phyloP scores from a whole-genome alignment of 2,797 vertebrate species.

The Psittacula echo region DNA sequence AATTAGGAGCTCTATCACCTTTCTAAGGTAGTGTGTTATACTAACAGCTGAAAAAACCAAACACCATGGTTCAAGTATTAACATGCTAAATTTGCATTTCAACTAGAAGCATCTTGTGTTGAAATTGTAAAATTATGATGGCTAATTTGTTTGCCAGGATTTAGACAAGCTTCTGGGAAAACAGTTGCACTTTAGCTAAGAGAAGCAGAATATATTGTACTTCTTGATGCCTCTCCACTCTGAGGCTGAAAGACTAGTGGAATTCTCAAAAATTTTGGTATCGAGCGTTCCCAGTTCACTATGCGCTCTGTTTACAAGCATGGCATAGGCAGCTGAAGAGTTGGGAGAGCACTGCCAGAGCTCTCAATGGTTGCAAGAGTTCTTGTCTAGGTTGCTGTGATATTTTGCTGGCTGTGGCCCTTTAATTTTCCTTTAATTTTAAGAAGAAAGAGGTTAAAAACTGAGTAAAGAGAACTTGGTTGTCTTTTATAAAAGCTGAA shows the following conservation, averaged over 20 bases:
- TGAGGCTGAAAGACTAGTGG: neutral
- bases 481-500: neutral
- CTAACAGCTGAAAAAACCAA: neutral
- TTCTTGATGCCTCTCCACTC: neutral
- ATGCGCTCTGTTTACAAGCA: neutral
- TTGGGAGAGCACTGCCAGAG: neutral
- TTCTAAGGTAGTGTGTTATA: neutral
- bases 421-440: neutral
- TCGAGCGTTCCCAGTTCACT: neutral
- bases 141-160: neutral
- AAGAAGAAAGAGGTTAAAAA: neutral
- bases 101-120: neutral
- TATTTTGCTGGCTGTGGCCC: neutral
- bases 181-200: constrained; percentile 2
- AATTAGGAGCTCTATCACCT: neutral
- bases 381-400: neutral
- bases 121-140: neutral
- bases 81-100: neutral
- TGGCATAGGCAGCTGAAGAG: neutral
- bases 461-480: neutral
- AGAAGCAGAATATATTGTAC: neutral
- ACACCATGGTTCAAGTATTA: neutral
- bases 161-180: constrained; percentile 38
- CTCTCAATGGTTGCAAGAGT: neutral
- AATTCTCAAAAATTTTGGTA: neutral